Evolutionary conservation across 2,113 vertebrate genomes (phyloP).

Genomic region (Tapirus terrestris): DNA sequence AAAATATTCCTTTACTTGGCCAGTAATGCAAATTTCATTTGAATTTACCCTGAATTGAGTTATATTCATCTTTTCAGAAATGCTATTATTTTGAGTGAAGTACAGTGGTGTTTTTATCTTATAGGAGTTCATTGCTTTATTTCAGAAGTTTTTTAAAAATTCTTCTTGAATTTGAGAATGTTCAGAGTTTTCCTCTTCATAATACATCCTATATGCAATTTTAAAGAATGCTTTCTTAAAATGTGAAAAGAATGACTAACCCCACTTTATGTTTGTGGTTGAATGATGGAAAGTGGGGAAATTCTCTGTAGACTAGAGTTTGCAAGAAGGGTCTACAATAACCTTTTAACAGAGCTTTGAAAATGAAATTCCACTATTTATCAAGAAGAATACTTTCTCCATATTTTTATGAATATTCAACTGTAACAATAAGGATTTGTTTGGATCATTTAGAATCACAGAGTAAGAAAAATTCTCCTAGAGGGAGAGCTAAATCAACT

Average conservation of each 20-base stretch:
- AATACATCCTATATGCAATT: background rate
- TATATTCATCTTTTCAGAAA: constrained; percentile 29
- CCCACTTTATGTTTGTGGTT: constrained; percentile 17
- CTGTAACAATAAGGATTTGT: constrained; percentile 42
- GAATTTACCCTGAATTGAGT: background rate
- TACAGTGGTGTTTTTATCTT: background rate
- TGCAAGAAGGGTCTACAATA: background rate
- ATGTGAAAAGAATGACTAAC: background rate
- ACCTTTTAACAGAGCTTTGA: constrained; percentile 52
- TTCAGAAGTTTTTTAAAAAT: background rate
- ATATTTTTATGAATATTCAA: constrained; percentile 51
- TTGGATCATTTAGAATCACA: constrained; percentile 69
- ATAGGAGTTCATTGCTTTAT: background rate
- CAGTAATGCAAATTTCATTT: constrained; percentile 34
- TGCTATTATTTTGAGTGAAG: background rate
- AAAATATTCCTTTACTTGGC: background rate
- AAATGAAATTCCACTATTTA: constrained; percentile 45
- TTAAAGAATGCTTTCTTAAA: constrained; percentile 29
- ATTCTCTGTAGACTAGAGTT: background rate
- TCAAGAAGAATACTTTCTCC: constrained; percentile 16
- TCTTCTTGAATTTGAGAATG: constrained; percentile 13
- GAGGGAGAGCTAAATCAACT: constrained; percentile 64
- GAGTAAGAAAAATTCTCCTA: constrained; percentile 57
- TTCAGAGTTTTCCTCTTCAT: background rate
- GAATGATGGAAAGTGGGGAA: constrained; percentile 27